Percentiles rank a stretch among this genome's conserved stretches.
Evolutionary conservation across 2,797 vertebrate genomes (phyloP).

Genomic region (Mus caroli): DNA sequence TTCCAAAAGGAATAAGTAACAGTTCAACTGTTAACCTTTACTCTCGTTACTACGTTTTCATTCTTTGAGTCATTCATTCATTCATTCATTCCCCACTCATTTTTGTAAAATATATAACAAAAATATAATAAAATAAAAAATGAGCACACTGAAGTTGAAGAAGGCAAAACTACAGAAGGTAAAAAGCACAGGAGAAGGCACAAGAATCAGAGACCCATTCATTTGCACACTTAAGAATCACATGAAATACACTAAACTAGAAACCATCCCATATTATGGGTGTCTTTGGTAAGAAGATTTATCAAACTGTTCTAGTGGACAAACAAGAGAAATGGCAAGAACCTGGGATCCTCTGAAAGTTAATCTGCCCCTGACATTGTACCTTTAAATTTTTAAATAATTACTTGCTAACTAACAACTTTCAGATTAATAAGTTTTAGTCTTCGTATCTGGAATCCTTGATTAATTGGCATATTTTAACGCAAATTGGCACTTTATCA

Average conservation of each 20-base stretch:
- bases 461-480: constrained; percentile 34
- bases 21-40: too few species aligned
- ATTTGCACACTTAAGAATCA: background rate
- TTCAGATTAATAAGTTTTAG: background rate
- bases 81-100: too few species aligned
- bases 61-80: too few species aligned
- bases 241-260: background rate
- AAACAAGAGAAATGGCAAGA: background rate
- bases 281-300: background rate
- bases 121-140: too few species aligned
- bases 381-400: constrained; percentile 11
- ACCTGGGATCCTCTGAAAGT: background rate
- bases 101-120: too few species aligned
- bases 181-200: too few species aligned
- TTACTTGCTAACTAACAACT: constrained; percentile 23
- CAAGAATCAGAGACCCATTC: too few species aligned
- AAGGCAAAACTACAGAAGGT: too few species aligned
- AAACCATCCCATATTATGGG: background rate
- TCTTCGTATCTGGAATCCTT: background rate
- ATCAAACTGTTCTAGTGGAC: too few species aligned
- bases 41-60: too few species aligned
- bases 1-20: too few species aligned
- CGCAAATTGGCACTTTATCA: constrained; percentile 6
- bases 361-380: background rate
- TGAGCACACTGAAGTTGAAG: too few species aligned